Conservation (phyloP, 2,888 invertebrate genomes). For the Sarcophaga caerulescens region DNA sequence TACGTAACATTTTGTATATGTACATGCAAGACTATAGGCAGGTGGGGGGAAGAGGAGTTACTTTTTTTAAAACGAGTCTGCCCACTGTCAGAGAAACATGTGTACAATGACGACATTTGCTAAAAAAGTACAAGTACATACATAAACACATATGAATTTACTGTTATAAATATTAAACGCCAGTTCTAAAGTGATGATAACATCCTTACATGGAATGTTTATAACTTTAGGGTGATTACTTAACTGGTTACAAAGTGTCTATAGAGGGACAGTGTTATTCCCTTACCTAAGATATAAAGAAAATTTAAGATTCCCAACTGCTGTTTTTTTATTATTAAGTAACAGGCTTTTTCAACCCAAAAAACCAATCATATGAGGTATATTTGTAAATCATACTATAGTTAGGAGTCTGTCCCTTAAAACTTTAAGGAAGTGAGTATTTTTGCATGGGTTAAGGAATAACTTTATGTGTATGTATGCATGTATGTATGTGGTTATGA, state of each 20-base stretch:
- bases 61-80: slow-evolving; percentile 59
- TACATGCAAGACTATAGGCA: not conserved
- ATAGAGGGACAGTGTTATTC: no score
- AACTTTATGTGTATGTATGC: no score
- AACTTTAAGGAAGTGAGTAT: not conserved
- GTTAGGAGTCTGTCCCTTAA: not conserved
- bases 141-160: not conserved
- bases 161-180: not conserved
- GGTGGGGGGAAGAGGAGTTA: slow-evolving; percentile 8
- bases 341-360: no score
- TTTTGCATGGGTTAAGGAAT: not conserved
- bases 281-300: no score
- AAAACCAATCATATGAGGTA: no score
- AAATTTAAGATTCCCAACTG: no score
- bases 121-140: not conserved
- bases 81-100: slow-evolving; percentile 68
- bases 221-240: no score
- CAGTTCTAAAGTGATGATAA: not conserved
- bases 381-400: no score
- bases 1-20: not conserved
- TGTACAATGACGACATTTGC: slow-evolving; percentile 49
- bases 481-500: slow-evolving; percentile 28
- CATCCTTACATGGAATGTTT: slow-evolving; percentile 28
- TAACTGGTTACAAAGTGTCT: no score
- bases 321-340: no score